A percentile compares a stretch with the other conserved stretches of the same genome.
Conservation (phyloP, 2,113 vertebrate species). For the Triplophysa tibetana region DNA sequence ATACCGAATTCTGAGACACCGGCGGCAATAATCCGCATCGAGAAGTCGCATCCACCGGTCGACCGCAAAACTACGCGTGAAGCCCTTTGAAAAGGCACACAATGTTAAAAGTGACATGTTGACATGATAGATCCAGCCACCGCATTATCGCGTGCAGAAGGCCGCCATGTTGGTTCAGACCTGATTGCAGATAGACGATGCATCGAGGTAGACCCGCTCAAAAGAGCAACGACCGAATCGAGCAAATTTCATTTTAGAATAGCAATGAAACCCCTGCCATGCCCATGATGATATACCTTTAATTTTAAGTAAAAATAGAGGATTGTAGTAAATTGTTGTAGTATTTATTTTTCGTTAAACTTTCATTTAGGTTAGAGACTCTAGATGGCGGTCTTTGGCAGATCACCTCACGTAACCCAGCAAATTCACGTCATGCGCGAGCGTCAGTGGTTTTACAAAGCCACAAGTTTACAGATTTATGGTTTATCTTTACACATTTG, state of each 20-base stretch:
- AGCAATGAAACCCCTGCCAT: slow-evolving; percentile 2
- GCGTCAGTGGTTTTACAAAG: not conserved
- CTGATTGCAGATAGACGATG: slow-evolving; percentile 30
- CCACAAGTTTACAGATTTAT: not conserved
- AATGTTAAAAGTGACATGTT: slow-evolving; percentile 76
- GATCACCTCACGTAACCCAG: not conserved
- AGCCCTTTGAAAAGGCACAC: slow-evolving; percentile 60
- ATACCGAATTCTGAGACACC: slow-evolving; percentile 52
- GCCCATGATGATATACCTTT: not conserved
- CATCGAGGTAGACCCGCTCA: slow-evolving; percentile 34
- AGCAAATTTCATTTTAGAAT: not conserved
- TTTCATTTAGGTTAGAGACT: not conserved
- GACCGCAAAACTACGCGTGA: slow-evolving; percentile 53
- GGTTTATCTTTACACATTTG: not conserved
- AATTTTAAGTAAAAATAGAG: too few relatives aligned
- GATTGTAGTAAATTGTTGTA: too few relatives aligned
- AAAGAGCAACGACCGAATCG: slow-evolving; percentile 36
- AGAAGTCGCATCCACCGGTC: slow-evolving; percentile 45
- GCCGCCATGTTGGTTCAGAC: slow-evolving; percentile 74
- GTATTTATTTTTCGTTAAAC: too few relatives aligned
- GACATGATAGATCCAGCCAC: slow-evolving; percentile 58
- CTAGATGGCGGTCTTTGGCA: slow-evolving; percentile 33
- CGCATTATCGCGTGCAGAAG: slow-evolving; percentile 62
- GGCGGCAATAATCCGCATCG: slow-evolving; percentile 51
- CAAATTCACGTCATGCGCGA: not conserved